A percentile compares a stretch with the other conserved stretches of the same genome.
phyloP scores from a whole-genome alignment of 1,140 invertebrate genomes.

The Drosophila parvula region DNA sequence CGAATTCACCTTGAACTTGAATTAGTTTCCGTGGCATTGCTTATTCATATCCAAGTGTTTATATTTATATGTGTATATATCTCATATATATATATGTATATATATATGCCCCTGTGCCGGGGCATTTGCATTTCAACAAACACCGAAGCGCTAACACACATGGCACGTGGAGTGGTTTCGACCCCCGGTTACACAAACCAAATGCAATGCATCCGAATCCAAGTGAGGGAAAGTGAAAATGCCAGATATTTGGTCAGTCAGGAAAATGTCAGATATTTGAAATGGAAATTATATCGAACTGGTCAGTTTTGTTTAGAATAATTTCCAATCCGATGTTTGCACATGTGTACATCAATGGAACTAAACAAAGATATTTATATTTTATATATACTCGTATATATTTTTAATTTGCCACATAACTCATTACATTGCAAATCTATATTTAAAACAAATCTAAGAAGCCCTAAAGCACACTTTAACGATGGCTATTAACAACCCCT shows the following conservation, averaged over 20 bases:
- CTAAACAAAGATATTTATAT: too few relatives aligned
- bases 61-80: slow-evolving; percentile 35
- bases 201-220: slow-evolving; percentile 6
- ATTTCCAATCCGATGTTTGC: background rate
- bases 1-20: slow-evolving; percentile 74
- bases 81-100: background rate
- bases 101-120: slow-evolving; percentile 1
- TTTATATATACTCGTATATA: too few relatives aligned
- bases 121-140: slow-evolving; percentile 37
- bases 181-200: slow-evolving; percentile 18
- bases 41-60: slow-evolving; percentile 60
- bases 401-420: background rate
- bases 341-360: background rate
- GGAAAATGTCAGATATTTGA: slow-evolving; percentile 24
- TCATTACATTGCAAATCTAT: background rate
- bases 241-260: slow-evolving; percentile 12
- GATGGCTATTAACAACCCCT: slow-evolving; percentile 1
- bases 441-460: background rate
- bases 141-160: slow-evolving; percentile 29
- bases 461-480: slow-evolving; percentile 2
- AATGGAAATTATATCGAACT: slow-evolving; percentile 24
- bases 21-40: slow-evolving; percentile 68
- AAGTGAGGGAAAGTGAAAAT: slow-evolving; percentile 35
- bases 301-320: slow-evolving; percentile 18
- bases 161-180: slow-evolving; percentile 27